These are phyloP conservation scores for Bombyx mandarina DNA, from an alignment of 1,140 invertebrate species.

Conservation along the genomic window DNA sequence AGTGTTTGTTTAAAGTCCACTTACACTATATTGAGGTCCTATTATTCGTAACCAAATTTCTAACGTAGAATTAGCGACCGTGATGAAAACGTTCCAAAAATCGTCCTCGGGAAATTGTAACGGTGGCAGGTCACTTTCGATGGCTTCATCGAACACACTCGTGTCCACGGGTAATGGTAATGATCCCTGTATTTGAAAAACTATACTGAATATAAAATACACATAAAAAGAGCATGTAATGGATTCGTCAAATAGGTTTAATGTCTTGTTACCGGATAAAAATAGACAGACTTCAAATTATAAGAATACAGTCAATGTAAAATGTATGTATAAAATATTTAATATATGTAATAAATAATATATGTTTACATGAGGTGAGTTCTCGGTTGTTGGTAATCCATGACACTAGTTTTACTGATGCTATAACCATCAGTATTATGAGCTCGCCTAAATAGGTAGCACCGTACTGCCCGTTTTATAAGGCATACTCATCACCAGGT, in stretches of 20 bases:
- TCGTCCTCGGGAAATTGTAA: conserved; percentile 66
- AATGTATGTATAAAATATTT: too few species aligned
- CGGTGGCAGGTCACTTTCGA: conserved; percentile 52
- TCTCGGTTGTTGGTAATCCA: too few species aligned
- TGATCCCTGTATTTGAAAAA: conserved; percentile 17
- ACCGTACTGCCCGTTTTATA: too few species aligned
- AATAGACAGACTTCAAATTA: too few species aligned
- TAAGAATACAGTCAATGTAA: too few species aligned
- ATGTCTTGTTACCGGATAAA: too few species aligned
- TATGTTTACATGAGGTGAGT: too few species aligned
- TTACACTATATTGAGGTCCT: conserved; percentile 71
- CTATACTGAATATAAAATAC: background rate
- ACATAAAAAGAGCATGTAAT: background rate
- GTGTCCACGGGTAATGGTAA: conserved; percentile 20
- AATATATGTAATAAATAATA: too few species aligned
- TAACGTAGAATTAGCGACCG: conserved; percentile 61
- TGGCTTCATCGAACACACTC: conserved; percentile 28
- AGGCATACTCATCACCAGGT: too few species aligned
- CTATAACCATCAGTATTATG: too few species aligned
- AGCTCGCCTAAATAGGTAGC: too few species aligned
- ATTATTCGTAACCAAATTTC: conserved; percentile 73
- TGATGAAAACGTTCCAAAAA: conserved; percentile 70
- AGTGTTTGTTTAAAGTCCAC: conserved; percentile 15
- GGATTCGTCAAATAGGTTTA: background rate
- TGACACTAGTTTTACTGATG: too few species aligned